A percentile compares a stretch with the other conserved stretches of the same genome.
phyloP scores from a whole-genome alignment of 2,797 vertebrate species.

The Leuciscus waleckii region DNA sequence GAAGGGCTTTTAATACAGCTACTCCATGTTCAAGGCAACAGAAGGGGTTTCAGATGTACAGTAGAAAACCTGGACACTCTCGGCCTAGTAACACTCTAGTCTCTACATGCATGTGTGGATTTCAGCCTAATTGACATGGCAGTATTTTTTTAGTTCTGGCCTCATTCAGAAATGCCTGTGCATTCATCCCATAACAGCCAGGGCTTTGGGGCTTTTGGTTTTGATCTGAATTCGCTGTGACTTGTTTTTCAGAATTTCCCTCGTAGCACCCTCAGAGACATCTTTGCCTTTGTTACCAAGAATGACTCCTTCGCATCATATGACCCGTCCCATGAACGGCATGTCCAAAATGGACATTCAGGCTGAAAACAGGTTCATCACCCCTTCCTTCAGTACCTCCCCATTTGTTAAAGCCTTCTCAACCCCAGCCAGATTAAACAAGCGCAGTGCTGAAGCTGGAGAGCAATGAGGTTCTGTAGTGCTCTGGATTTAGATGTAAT shows the following conservation, averaged over 20 bases:
- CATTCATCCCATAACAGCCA: slow-evolving; percentile 34
- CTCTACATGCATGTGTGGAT: not conserved
- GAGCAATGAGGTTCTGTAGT: not conserved
- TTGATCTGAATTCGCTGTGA: slow-evolving; percentile 61
- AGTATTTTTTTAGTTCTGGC: slow-evolving; percentile 34
- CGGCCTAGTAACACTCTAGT: not conserved
- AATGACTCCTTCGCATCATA: slow-evolving; percentile 58
- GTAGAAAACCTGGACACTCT: not conserved
- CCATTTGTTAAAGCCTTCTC: slow-evolving; percentile 54
- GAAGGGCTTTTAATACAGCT: not conserved
- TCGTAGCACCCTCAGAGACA: slow-evolving; percentile 48
- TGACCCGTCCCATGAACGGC: slow-evolving; percentile 44
- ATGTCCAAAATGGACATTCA: slow-evolving; percentile 49
- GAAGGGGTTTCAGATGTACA: slow-evolving; percentile 8
- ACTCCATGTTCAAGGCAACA: not conserved
- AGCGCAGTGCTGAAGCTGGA: not conserved
- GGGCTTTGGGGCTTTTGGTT: slow-evolving; percentile 17
- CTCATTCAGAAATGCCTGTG: slow-evolving; percentile 51
- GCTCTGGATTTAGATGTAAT: slow-evolving; percentile 9
- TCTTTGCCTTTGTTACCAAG: slow-evolving; percentile 58
- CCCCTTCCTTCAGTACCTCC: slow-evolving; percentile 43
- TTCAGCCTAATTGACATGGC: slow-evolving; percentile 4
- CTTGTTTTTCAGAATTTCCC: slow-evolving; percentile 63
- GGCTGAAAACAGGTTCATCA: slow-evolving; percentile 53
- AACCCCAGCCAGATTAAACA: slow-evolving; percentile 28